Conservation (phyloP, 2,797 vertebrate genomes). For the Cossypha caffra region DNA sequence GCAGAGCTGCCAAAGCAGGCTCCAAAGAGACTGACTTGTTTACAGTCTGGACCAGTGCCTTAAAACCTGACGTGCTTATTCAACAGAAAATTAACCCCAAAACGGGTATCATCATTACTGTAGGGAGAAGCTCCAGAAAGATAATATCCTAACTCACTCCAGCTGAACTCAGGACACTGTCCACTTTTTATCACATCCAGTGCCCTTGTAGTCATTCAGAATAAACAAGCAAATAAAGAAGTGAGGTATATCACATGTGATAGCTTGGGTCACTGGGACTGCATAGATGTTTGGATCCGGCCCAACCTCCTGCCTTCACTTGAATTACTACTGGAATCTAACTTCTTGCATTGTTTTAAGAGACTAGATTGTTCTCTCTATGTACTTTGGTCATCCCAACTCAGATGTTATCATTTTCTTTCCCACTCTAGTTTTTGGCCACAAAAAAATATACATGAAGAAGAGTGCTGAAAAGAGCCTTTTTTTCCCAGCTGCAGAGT, state of each 20-base stretch:
- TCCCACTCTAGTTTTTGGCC: conserved; percentile 51
- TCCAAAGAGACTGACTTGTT: conserved; percentile 71
- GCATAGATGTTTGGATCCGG: not conserved
- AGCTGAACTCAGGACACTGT: conserved; percentile 38
- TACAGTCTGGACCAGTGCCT: conserved; percentile 56
- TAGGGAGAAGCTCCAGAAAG: conserved; percentile 26
- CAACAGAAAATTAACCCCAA: conserved; percentile 65
- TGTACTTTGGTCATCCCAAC: conserved; percentile 65
- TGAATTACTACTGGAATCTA: conserved; percentile 46
- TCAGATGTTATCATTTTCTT: conserved; percentile 64
- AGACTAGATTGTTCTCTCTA: conserved; percentile 51
- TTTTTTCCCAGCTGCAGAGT: not conserved
- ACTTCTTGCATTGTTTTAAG: conserved; percentile 57
- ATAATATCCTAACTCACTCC: conserved; percentile 46
- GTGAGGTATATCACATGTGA: conserved; percentile 47
- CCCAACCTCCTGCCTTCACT: conserved; percentile 15
- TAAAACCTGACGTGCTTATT: conserved; percentile 65
- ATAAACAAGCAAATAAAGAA: conserved; percentile 49
- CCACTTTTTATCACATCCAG: conserved; percentile 25
- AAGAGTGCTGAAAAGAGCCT: not conserved
- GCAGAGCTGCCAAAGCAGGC: conserved; percentile 53
- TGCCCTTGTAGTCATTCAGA: not conserved
- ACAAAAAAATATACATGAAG: conserved; percentile 6
- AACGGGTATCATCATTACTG: conserved; percentile 38
- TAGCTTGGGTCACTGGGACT: conserved; percentile 25